phyloP scores from a whole-genome alignment of 2,113 vertebrate species.

The human (Homo sapiens) region DNA sequence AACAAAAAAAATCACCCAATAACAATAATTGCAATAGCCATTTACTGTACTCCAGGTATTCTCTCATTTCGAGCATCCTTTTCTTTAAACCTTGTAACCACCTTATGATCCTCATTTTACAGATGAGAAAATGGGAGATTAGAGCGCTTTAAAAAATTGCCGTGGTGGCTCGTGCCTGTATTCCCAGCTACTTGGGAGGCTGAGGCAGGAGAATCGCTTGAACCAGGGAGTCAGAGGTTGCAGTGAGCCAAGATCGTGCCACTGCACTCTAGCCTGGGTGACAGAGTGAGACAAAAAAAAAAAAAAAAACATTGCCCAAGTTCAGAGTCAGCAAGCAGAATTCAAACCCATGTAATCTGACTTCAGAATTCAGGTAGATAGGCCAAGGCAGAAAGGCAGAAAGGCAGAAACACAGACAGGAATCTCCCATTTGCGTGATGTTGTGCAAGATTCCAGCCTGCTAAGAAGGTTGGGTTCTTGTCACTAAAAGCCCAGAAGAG shows the following conservation, averaged over 20 bases:
- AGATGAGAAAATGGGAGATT: background rate
- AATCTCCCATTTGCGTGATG: background rate
- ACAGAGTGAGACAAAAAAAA: too few species aligned
- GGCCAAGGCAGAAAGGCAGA: background rate
- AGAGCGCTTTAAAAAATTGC: background rate
- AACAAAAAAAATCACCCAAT: background rate
- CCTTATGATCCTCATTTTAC: background rate
- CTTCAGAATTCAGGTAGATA: background rate
- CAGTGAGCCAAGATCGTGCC: too few species aligned
- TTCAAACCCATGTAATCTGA: background rate
- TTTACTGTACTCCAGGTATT: background rate
- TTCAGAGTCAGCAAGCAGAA: background rate
- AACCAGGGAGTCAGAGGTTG: too few species aligned
- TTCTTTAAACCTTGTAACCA: background rate
- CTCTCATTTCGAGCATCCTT: background rate
- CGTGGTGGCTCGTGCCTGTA: too few species aligned
- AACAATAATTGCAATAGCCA: background rate
- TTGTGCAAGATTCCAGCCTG: background rate
- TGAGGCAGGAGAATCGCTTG: too few species aligned
- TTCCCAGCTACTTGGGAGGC: too few species aligned
- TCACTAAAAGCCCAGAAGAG: background rate
- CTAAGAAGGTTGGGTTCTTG: background rate
- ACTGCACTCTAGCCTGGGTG: too few species aligned
- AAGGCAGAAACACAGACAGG: background rate
- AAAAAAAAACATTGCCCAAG: background rate